A percentile compares a stretch with the other conserved stretches of the same genome.
These are phyloP conservation scores for Deroplatys truncata DNA, from an alignment of 2,888 invertebrate genomes.

Conservation along the genomic window DNA sequence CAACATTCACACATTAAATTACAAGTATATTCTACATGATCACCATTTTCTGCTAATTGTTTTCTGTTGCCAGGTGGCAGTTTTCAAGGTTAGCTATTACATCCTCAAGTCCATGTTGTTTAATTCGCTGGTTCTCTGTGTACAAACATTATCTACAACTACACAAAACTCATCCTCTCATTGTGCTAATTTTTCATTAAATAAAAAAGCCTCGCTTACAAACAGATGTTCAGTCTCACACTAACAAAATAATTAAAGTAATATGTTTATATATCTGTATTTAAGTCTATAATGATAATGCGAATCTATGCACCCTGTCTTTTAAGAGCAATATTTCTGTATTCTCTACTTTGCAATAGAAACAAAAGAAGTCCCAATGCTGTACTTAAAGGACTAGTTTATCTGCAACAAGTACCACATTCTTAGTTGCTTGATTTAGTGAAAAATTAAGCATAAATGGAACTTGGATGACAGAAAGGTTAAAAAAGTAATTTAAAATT, in stretches of 20 bases:
- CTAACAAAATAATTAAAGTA: constrained; percentile 10
- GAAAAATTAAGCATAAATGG: neutral
- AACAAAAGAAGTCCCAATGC: neutral
- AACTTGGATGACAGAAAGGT: neutral
- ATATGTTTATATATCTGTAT: neutral
- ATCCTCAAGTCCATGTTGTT: neutral
- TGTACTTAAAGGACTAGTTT: neutral
- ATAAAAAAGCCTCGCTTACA: neutral
- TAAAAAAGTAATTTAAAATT: neutral
- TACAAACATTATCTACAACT: neutral
- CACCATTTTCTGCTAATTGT: neutral
- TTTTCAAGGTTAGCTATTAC: neutral
- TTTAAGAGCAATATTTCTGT: neutral
- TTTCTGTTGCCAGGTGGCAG: neutral
- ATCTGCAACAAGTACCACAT: neutral
- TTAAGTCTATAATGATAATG: neutral
- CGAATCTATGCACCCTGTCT: constrained; percentile 1
- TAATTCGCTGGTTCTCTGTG: neutral
- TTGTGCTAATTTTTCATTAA: neutral
- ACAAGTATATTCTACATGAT: neutral
- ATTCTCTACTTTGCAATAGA: neutral
- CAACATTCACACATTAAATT: neutral
- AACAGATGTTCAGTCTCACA: neutral
- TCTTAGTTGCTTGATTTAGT: neutral
- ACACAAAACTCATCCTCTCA: neutral